Percentiles rank a stretch among this genome's conserved stretches.
phyloP scores from a whole-genome alignment of 23 tunicate genomes.

The Ciona savignyi region DNA sequence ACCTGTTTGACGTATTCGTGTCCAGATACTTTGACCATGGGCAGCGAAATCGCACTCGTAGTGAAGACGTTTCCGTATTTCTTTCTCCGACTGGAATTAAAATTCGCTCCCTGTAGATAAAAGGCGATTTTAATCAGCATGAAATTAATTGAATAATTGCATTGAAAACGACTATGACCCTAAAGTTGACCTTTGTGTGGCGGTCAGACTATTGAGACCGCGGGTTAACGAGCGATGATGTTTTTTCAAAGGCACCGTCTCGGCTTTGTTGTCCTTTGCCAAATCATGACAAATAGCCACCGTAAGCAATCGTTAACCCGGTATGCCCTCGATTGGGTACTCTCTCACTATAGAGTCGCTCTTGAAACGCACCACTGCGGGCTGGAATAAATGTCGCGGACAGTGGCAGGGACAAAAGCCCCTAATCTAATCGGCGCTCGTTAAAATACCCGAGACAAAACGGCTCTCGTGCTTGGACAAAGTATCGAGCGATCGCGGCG shows the following conservation, averaged over 20 bases:
- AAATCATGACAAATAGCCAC: not conserved
- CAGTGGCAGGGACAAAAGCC: not conserved
- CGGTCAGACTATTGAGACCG: not conserved
- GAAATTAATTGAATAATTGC: not conserved
- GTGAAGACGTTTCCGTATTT: slow-evolving; percentile 63
- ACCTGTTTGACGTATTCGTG: slow-evolving; percentile 70
- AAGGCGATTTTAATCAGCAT: not conserved
- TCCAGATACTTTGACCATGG: slow-evolving; percentile 70
- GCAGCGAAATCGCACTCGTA: slow-evolving; percentile 55
- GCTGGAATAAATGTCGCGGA: not conserved
- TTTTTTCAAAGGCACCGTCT: not conserved
- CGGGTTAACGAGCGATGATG: not conserved
- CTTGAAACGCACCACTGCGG: not conserved
- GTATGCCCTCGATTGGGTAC: slow-evolving; percentile 1
- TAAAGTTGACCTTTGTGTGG: no score
- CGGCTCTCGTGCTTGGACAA: not conserved
- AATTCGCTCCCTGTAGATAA: slow-evolving; percentile 45
- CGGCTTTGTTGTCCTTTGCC: not conserved
- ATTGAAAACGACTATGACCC: not conserved
- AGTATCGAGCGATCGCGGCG: not conserved
- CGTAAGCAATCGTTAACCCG: not conserved
- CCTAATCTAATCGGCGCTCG: not conserved
- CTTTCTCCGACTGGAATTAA: slow-evolving; percentile 54
- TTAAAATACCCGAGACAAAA: not conserved
- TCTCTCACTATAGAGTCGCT: not conserved